Base-by-base conservation (phyloP, 2,797 vertebrate genomes). In the Oryzias dopingdopingensis region DNA sequence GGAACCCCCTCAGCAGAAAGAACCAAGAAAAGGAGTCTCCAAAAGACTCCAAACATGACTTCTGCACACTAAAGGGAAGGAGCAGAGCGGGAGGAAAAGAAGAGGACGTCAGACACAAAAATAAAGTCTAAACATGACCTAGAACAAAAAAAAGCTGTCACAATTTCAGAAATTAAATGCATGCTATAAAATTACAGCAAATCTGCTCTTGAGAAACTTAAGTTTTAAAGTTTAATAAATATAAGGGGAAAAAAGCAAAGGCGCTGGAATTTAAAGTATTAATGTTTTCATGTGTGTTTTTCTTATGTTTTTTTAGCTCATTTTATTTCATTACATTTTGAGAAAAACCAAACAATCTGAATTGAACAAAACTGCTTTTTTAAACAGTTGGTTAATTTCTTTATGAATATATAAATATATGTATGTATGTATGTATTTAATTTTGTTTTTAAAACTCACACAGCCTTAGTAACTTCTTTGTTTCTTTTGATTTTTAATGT, bases 151-250 rank as follows among this genome's bases (percentile, higher is more conserved):
- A 78, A 90, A 87, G 83, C 76, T 85, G 86, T 91, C 86, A 87
- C 81, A 79, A 83, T 82, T 88, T 89, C 89, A 90, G 82, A 90
- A 90, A 89, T 88, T 87, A 88, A 91, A 84, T 92, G 92, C 92
- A 93, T 93, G 92, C 90, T 88, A 91, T 86, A 80, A 83, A 92
- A 90, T 89, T 90, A 89, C 90, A 90, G 89, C 85, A 88, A 88
- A 90, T 85, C 87, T 92, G 89, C 89, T 92, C 88, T 90, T 88
- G 85, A 88, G 78, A 90, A 90, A 89, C 87, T 88, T 90, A 90
- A 81, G 83, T 92, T 92, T 90, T 89, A 90, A 90, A 82, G 79
- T 74, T 87, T 88, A 89, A 88, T 86, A 87, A 91, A 86, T 86
- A 87, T 88, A 87, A 62, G 72, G 79, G 72, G 72, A 71, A 71